phyloP scores from a whole-genome alignment of 2,888 invertebrate genomes.

The Cepaea hortensis region DNA sequence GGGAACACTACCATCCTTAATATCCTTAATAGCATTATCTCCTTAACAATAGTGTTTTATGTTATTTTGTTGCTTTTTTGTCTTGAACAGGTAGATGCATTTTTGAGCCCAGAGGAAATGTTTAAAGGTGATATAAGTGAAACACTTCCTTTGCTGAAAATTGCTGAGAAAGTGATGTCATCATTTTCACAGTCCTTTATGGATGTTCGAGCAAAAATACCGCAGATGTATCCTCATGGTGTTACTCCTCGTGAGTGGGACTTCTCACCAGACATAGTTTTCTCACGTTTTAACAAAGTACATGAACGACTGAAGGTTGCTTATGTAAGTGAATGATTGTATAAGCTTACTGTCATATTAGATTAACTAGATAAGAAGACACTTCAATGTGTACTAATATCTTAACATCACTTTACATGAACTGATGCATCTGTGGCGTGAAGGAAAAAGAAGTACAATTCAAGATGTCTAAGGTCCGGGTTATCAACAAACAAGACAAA shows the following conservation, averaged over 20 bases:
- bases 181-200: conserved; percentile 73
- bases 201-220: conserved; percentile 70
- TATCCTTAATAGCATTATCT: too few species aligned
- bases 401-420: neutral
- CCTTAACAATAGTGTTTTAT: neutral
- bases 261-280: conserved; percentile 75
- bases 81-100: conserved; percentile 85
- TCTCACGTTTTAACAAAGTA: conserved; percentile 75
- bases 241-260: conserved; percentile 72
- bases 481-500: too few species aligned
- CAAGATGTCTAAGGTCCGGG: too few species aligned
- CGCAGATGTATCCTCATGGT: conserved; percentile 72
- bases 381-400: neutral
- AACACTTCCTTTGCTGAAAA: conserved; percentile 86
- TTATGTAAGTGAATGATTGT: conserved; percentile 60
- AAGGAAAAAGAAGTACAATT: too few species aligned
- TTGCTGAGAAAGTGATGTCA: conserved; percentile 68
- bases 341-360: neutral
- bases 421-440: too few species aligned
- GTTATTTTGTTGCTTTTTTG: conserved; percentile 12
- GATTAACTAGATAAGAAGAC: neutral
- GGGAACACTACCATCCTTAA: neutral
- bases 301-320: conserved; percentile 73
- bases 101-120: conserved; percentile 91
- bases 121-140: conserved; percentile 97